Percentiles rank a stretch among this genome's conserved stretches.
These are phyloP conservation scores for Drosophila asahinai DNA, from an alignment of 1,140 invertebrate genomes.

Conservation along the genomic window DNA sequence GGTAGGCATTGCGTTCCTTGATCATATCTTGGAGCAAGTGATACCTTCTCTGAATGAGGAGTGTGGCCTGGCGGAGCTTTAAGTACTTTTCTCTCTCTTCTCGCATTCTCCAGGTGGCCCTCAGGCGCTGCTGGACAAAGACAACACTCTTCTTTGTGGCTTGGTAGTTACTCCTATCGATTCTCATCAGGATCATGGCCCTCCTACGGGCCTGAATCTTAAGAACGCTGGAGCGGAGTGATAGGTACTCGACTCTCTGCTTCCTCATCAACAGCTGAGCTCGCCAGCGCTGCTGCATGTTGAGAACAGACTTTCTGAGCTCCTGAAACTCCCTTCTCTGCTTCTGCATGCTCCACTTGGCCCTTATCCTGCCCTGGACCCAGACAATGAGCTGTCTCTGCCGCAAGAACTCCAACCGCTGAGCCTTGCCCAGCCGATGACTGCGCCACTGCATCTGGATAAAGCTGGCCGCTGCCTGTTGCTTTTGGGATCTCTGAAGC, in stretches of 20 bases:
- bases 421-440: slow-evolving; percentile 14
- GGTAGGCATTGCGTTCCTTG: slow-evolving; percentile 54
- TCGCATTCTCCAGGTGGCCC: slow-evolving; percentile 37
- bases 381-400: slow-evolving; percentile 42
- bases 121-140: slow-evolving; percentile 19
- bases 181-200: slow-evolving; percentile 71
- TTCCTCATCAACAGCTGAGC: slow-evolving; percentile 64
- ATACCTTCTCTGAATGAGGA: slow-evolving; percentile 77
- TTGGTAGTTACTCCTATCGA: slow-evolving; percentile 39
- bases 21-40: slow-evolving; percentile 51
- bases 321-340: slow-evolving; percentile 38
- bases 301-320: slow-evolving; percentile 73
- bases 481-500: slow-evolving; percentile 55
- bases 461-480: slow-evolving; percentile 58
- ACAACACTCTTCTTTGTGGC: slow-evolving; percentile 1
- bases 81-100: slow-evolving; percentile 10
- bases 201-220: slow-evolving; percentile 85
- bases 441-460: slow-evolving; percentile 69
- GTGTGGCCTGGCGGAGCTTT: slow-evolving; percentile 5
- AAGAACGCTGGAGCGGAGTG: slow-evolving; percentile 2
- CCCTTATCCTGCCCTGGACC: slow-evolving; percentile 72
- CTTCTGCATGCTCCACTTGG: slow-evolving; percentile 53
- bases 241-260: slow-evolving; percentile 53
- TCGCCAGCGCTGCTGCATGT: slow-evolving; percentile 86
- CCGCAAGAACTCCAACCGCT: slow-evolving; percentile 33